Evolutionary conservation across 2,888 invertebrate genomes (phyloP).

Genomic region (Sarcophaga subvicina): DNA sequence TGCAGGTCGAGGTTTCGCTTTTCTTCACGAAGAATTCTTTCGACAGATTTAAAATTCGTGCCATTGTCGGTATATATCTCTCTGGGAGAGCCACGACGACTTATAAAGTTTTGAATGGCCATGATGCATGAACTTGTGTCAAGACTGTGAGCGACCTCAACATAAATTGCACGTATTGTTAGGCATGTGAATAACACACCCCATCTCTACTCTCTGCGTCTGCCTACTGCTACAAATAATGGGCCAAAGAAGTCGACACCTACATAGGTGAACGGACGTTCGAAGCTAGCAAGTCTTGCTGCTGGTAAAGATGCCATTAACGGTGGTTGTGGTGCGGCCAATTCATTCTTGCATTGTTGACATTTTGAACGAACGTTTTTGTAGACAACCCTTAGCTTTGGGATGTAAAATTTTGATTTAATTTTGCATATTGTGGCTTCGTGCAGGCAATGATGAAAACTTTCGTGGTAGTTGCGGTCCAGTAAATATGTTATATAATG

Average conservation of each 20-base stretch:
- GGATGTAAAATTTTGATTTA: no score
- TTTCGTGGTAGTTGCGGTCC: neutral
- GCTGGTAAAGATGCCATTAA: no score
- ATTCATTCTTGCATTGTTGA: neutral
- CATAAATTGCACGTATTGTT: no score
- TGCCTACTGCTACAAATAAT: neutral
- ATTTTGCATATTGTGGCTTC: no score
- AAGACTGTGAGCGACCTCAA: no score
- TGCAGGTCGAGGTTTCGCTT: neutral
- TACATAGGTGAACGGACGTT: neutral
- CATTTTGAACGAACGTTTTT: neutral
- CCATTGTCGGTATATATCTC: no score
- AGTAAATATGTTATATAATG: constrained; percentile 56
- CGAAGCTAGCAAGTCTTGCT: no score
- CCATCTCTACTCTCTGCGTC: neutral
- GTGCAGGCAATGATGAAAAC: neutral
- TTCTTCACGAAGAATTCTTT: neutral
- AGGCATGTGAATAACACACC: neutral
- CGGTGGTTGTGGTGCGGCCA: neutral
- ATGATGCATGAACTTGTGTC: no score
- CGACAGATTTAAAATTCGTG: neutral
- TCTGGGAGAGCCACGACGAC: no score
- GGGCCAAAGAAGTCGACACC: neutral
- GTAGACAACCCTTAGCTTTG: no score
- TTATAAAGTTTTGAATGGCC: no score